Base-by-base conservation (phyloP, 1,140 invertebrate species). In the Atta cephalotes region DNA sequence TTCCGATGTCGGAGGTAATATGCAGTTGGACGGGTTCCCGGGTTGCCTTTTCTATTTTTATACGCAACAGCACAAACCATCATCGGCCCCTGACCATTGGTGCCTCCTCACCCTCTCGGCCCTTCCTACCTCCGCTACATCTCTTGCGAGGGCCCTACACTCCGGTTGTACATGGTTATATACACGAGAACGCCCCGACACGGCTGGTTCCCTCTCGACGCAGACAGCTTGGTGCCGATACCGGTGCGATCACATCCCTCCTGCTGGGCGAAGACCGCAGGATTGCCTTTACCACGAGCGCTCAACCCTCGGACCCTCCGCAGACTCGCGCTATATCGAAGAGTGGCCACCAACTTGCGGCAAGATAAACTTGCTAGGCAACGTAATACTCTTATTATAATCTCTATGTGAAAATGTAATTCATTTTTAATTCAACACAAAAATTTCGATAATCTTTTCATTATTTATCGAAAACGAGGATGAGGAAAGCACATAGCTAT, bases 141-240 rank as follows among this genome's bases (percentile, higher is more conserved):
- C 62, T 45, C 70, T 45, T 63, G 53, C n/a, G 68, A 49, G 86
- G 77, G 56, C 81, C 74, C 74, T 79, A 56, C 78, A 58, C 82
- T 85, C 35, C 80, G 79, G 58, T 62, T 25, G 25, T 84, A 63
- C 70, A 74, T 12, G 80, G 70, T 84, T 84, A 74, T 84, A 76
- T 58, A 89, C 78, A 90, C 74, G 88, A 88, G 79, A 85, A 88
- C 86, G 88, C 86, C 86, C 88, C 84, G 72, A 39, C 80, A 74
- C 65, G 87, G 60, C 87, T 77, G 74, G 86, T 84, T 88, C 28
- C 63, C 78, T 87, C 87, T 89, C 90, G 92, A 90, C 88, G 88
- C 92, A 95, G 94, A 95, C 94, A 94, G 94, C 93, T 82, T 94
- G 94, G 94, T 94, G 94, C 94, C 94, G 93, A 93, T 95, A 93